A percentile compares a stretch with the other conserved stretches of the same genome.
Conservation (phyloP, 2,888 invertebrate species). For the Amblyjoppa fuscipennis region DNA sequence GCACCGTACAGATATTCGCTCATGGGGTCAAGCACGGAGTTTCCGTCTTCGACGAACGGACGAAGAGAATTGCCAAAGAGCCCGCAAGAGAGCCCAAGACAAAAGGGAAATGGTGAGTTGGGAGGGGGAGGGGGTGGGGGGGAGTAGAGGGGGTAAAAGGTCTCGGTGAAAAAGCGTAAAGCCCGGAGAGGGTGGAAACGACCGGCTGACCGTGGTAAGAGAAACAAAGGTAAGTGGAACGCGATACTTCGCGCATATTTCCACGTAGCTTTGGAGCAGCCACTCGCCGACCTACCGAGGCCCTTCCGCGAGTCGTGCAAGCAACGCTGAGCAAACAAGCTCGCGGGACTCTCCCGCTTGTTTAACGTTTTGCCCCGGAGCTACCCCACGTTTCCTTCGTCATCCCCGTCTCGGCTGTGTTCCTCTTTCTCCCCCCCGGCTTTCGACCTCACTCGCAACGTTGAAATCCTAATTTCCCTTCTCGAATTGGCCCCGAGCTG, state of each 20-base stretch:
- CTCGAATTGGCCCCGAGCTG: slow-evolving; percentile 9
- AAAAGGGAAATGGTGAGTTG: too few species aligned
- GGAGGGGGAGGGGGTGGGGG: too few species aligned
- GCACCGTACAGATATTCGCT: too few species aligned
- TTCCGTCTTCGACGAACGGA: too few species aligned
- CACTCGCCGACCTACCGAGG: slow-evolving; percentile 40
- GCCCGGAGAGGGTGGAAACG: slow-evolving; percentile 28
- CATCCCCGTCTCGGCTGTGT: not conserved
- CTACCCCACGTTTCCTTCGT: not conserved
- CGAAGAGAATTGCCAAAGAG: too few species aligned
- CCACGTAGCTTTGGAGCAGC: slow-evolving; percentile 14
- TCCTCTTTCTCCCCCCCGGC: not conserved
- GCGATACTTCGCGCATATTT: slow-evolving; percentile 64
- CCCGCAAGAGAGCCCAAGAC: too few species aligned
- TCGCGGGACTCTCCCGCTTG: slow-evolving; percentile 33
- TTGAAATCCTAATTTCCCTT: slow-evolving; percentile 61
- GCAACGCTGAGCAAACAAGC: slow-evolving; percentile 56
- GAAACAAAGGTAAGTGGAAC: slow-evolving; percentile 69
- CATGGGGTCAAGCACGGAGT: too few species aligned
- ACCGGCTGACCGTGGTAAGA: slow-evolving; percentile 48
- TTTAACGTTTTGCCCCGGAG: slow-evolving; percentile 56
- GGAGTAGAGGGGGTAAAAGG: not conserved
- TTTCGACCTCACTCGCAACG: slow-evolving; percentile 9
- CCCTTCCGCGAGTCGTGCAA: not conserved
- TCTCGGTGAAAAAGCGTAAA: slow-evolving; percentile 23